phyloP scores from a whole-genome alignment of 2,797 vertebrate genomes.

The Serranus cabrilla region DNA sequence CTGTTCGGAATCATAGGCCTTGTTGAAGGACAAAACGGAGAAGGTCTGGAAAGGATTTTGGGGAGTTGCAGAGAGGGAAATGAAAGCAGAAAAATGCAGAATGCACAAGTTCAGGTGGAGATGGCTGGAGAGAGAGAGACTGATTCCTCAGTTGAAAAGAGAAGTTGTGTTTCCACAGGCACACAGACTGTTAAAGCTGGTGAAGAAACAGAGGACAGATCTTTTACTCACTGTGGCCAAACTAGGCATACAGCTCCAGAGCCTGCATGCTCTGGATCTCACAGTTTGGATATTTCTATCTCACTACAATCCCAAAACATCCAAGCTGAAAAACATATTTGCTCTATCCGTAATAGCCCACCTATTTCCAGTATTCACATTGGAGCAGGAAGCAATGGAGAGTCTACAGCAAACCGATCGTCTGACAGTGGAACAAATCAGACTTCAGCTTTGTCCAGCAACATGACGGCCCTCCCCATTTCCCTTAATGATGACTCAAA shows the following conservation, averaged over 20 bases:
- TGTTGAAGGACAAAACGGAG: conserved; percentile 32
- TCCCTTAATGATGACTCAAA: background rate
- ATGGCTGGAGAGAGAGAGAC: background rate
- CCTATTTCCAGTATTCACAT: background rate
- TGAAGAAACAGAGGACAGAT: background rate
- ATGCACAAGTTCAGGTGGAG: conserved; percentile 50
- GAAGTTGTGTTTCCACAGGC: conserved; percentile 36
- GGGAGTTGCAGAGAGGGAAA: conserved; percentile 5
- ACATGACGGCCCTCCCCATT: accelerated
- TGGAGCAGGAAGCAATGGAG: background rate
- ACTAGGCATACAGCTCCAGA: background rate
- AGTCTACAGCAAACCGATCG: background rate
- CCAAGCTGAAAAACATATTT: background rate
- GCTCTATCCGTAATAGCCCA: background rate
- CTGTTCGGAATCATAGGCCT: conserved; percentile 77
- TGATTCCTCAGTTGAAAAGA: background rate
- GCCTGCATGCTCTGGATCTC: background rate
- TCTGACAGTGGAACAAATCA: conserved; percentile 3
- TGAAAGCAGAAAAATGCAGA: conserved; percentile 21
- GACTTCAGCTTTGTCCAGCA: background rate
- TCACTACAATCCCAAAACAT: conserved; percentile 4
- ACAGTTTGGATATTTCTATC: background rate
- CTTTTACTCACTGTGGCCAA: background rate
- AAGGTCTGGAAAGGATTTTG: background rate
- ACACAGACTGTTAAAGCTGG: conserved; percentile 58